Evolutionary conservation across 2,113 vertebrate species (phyloP), one percentile per base, ranked within the genome.

Genomic region (Triplophysa dalaica): DNA sequence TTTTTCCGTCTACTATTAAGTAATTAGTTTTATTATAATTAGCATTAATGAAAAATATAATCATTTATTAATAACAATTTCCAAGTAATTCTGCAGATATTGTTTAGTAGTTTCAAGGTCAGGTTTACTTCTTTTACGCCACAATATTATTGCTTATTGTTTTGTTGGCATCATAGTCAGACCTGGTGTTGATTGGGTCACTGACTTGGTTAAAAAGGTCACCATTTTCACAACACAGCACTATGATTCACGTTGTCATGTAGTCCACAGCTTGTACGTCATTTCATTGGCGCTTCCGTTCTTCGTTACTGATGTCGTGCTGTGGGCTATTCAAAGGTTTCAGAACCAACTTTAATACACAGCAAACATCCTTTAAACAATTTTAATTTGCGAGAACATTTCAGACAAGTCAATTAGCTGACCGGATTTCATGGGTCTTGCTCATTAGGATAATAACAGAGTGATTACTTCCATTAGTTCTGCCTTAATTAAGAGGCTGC

Each of bases 321-420:
- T 74, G 69, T 64, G 33, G 38, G 19, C 21, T 19, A 66, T 24
- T 52, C 56, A 50, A n/a, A 21, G 58, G 48, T 52, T 79, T 70
- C 29, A 48, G 22, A 78, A 70, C 11, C 13, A 22, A 63, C 78
- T 64, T 56, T 16, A 29, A 19, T 50, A 61, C 52, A 9, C 33
- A 12, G 41, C 41, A 26, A 33, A 75, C 21, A 22, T 8, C 52
- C 63, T 48, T 17, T 56, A 67, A 75, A 76, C 65, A 13, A 16
- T 45, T 68, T 41, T 76, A 63, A 81, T 77, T 70, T 61, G 66
- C 17, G 1, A 56, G 67, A 43, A 70, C 80, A 70, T 81, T 81
- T 77, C 58, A 77, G 65, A 77, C 75, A 77, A 77, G 80, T 82
- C 66, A 70, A 72, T 82, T 82, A 82, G 80, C 80, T 82, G 75